Conservation (phyloP, 2,888 invertebrate species). For the Plagodis dolabraria region DNA sequence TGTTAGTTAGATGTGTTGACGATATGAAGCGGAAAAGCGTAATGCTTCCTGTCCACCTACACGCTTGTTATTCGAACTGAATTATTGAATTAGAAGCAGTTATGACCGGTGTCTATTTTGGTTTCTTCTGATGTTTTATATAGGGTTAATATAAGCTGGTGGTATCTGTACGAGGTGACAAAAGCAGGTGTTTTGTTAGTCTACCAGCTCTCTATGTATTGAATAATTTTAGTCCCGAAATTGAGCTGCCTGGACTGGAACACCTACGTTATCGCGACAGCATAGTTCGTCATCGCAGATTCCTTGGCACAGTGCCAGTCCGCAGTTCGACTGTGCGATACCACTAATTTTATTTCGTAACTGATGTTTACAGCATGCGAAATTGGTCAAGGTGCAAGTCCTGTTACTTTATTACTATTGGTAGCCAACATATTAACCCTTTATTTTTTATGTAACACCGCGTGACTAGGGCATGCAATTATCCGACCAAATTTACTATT, state of each 20-base stretch:
- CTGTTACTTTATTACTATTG: slow-evolving; percentile 6
- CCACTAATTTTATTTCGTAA: slow-evolving; percentile 74
- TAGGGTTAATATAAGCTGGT: too few species aligned
- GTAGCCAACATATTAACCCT: neutral
- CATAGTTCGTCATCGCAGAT: slow-evolving; percentile 62
- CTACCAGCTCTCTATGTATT: neutral
- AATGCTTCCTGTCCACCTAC: slow-evolving; percentile 12
- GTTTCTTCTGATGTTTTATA: neutral
- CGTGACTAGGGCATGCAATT: too few species aligned
- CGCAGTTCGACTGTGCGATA: slow-evolving; percentile 56
- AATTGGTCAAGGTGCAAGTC: slow-evolving; percentile 65
- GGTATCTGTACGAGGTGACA: neutral
- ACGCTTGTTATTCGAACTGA: slow-evolving; percentile 4
- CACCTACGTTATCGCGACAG: slow-evolving; percentile 56
- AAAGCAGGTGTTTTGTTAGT: neutral
- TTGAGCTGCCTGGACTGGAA: slow-evolving; percentile 47
- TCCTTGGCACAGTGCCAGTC: slow-evolving; percentile 65
- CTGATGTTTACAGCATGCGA: slow-evolving; percentile 71
- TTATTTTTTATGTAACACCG: neutral
- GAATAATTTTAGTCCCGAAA: slow-evolving; percentile 30
- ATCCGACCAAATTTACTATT: too few species aligned
- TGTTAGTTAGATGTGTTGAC: too few species aligned
- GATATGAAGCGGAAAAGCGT: too few species aligned
- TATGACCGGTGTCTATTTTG: neutral
- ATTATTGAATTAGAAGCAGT: slow-evolving; percentile 6